Conservation (phyloP, 2,113 vertebrate species). For the Alces alces region DNA sequence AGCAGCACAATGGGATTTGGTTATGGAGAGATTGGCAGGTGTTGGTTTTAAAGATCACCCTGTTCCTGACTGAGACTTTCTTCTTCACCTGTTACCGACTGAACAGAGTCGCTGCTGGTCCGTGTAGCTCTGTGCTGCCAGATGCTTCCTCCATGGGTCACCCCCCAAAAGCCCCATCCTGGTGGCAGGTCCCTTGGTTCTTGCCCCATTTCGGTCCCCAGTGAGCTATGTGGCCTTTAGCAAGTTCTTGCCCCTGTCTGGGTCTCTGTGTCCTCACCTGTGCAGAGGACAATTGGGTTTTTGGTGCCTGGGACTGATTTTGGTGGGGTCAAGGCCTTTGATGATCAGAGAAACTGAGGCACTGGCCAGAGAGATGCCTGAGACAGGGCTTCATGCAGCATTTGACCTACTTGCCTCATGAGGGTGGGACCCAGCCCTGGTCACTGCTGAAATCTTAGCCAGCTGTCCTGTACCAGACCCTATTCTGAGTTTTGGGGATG, state of each 20-base stretch:
- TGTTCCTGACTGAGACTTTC: neutral
- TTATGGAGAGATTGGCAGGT: neutral
- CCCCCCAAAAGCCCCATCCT: neutral
- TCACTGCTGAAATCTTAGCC: neutral
- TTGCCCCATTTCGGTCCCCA: neutral
- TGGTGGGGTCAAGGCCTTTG: neutral
- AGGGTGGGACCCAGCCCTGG: neutral
- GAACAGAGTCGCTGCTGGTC: neutral
- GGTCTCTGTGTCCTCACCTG: neutral
- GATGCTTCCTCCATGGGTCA: neutral
- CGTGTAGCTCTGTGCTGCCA: rapidly evolving
- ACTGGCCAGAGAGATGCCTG: neutral
- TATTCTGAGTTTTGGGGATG: neutral
- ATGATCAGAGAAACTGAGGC: neutral
- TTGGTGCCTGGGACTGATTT: neutral
- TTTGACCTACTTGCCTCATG: neutral
- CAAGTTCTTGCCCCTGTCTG: neutral
- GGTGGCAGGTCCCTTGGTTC: neutral
- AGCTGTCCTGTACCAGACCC: neutral
- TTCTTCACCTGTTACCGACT: neutral
- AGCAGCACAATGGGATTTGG: neutral
- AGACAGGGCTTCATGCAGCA: too few relatives aligned
- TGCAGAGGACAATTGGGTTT: neutral
- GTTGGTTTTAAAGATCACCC: neutral
- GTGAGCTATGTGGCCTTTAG: neutral